Evolutionary conservation across 2,797 vertebrate genomes (phyloP), one percentile per base, ranked within the genome.

Genomic region (Myotis pilosus): DNA sequence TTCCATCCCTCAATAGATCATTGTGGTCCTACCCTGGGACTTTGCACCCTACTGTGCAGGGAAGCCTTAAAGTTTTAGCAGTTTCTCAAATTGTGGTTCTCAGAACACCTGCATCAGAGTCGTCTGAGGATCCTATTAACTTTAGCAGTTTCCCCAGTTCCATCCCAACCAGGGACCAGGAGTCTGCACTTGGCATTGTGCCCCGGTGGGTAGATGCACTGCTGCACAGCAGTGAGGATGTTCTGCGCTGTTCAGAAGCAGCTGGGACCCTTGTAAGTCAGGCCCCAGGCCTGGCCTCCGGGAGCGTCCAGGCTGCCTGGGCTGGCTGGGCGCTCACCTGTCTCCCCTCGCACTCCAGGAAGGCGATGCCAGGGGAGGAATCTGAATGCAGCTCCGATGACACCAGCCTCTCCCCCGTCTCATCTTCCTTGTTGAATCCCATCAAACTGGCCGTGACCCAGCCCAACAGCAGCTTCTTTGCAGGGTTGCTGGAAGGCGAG

Each of bases 401-500:
- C 49, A 96, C 92, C 83, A 96, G 88, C 76, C 51, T 95, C 28
- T 91, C 93, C 25, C 89, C 87, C 19, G 2, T 91, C 38, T 95
- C 95, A 2, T 93, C 94, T 47, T 90, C 81, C 38, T 57, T 74
- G 81, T 1, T 78, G 92, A 95, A 95, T 30, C 96, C 96, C n/a
- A 57, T 97, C 97, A 96, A 95, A 69, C 1, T 97, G 94, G 82
- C 93, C 3, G 94, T 95, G 87, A 96, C 93, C 30, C 96, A 97
- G 74, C 92, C 96, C 93, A 97, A 95, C 38, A 97, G 95, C 94
- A 96, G 86, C 93, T 97, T 96, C 96, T 97, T 97, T 51, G 96
- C 96, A 0, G 94, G 96, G 19, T 89, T 97, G 66, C 82, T 97
- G 49, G 96, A 97, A 53, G 95, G 92, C 0, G 96, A 97, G 49